phyloP scores from a whole-genome alignment of 30 jellyfish, hydroid and myxozoan species.

The Sanderia malayensis region DNA sequence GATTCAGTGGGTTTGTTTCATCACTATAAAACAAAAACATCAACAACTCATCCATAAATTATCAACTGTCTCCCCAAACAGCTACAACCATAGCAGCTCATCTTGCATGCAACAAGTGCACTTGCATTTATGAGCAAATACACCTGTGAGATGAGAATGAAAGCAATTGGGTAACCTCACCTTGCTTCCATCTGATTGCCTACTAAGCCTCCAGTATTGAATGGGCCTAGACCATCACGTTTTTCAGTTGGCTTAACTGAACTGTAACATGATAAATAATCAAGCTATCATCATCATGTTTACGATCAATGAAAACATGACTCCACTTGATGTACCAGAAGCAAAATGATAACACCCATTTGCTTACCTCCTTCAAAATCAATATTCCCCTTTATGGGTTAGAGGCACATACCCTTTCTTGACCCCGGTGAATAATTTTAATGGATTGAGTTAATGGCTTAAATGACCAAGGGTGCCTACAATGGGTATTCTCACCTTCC shows the following conservation, averaged over 20 bases:
- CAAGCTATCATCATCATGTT: slow-evolving; percentile 17
- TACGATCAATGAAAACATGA: slow-evolving; percentile 22
- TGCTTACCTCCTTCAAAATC: slow-evolving; percentile 1
- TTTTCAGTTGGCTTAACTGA: slow-evolving; percentile 90
- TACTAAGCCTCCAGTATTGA: slow-evolving; percentile 89
- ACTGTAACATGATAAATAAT: slow-evolving; percentile 42
- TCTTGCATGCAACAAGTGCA: no score
- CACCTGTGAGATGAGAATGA: slow-evolving; percentile 25
- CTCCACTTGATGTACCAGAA: background rate
- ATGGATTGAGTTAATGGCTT: no score
- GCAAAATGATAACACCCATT: background rate
- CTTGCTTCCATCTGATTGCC: slow-evolving; percentile 84
- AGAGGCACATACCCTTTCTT: no score
- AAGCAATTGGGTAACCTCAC: slow-evolving; percentile 44
- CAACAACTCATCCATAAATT: no score
- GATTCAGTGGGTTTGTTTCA: slow-evolving; percentile 54
- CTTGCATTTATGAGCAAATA: no score
- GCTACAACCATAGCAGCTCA: no score
- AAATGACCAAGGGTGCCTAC: background rate
- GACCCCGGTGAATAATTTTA: no score
- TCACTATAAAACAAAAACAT: slow-evolving; percentile 50
- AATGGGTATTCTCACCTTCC: slow-evolving; percentile 47
- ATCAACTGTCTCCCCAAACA: no score
- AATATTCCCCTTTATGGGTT: no score
- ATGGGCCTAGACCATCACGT: slow-evolving; percentile 94